phyloP scores from a whole-genome alignment of 2,113 vertebrate species.

The Oceanites oceanicus region DNA sequence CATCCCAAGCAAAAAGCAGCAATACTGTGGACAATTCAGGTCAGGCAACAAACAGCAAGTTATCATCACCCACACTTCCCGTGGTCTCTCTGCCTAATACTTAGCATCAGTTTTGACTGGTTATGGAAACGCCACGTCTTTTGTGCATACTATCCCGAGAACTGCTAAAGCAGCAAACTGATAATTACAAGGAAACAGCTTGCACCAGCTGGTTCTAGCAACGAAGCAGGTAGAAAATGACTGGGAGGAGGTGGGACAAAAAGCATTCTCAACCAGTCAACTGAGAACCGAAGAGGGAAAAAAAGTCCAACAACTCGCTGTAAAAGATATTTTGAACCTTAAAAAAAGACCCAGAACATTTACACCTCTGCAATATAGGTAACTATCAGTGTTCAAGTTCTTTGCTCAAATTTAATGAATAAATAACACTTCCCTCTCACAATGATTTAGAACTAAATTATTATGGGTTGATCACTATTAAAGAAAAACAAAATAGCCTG shows the following conservation, averaged over 20 bases:
- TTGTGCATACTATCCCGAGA: not conserved
- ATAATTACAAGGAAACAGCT: not conserved
- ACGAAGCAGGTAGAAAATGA: not conserved
- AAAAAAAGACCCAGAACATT: not conserved
- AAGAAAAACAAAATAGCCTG: not conserved
- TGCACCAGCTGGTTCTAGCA: not conserved
- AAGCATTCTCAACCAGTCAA: not conserved
- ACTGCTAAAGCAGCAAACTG: not conserved
- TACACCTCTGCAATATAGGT: not conserved
- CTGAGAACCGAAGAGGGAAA: not conserved
- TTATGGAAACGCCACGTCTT: not conserved
- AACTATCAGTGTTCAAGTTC: not conserved
- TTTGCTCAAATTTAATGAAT: not conserved
- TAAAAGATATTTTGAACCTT: not conserved
- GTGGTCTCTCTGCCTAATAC: not conserved
- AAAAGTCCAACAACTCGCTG: not conserved
- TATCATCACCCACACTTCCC: not conserved
- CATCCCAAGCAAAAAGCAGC: not conserved
- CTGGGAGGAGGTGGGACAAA: not conserved
- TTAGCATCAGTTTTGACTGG: not conserved
- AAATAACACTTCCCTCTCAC: not conserved
- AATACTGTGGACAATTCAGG: not conserved
- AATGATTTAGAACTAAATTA: not conserved
- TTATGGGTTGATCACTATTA: not conserved
- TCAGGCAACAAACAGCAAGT: not conserved